These are phyloP conservation scores for Tenebrosternarchus preto DNA, from an alignment of 2,113 vertebrate species.

Conservation along the genomic window DNA sequence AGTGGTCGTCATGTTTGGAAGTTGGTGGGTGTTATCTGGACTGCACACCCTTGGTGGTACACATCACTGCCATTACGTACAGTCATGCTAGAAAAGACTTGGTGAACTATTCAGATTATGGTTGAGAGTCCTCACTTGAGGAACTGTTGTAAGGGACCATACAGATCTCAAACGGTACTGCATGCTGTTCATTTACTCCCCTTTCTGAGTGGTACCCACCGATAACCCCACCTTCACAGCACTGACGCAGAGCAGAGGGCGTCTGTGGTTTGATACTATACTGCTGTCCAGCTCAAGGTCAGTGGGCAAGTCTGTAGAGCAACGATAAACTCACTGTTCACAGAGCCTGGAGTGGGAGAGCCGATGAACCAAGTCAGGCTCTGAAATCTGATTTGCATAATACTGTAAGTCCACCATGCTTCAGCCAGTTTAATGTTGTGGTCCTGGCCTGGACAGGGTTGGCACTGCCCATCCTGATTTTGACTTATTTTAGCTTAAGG, in stretches of 20 bases:
- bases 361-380: not conserved
- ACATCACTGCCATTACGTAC: constrained; percentile 32
- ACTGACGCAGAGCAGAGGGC: not conserved
- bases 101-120: not conserved
- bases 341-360: not conserved
- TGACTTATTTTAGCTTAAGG: constrained; percentile 31
- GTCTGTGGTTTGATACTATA: constrained; percentile 20
- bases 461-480: constrained; percentile 20
- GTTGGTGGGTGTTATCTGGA: constrained; percentile 32
- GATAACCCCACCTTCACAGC: not conserved
- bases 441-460: not conserved
- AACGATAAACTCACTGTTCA: not conserved
- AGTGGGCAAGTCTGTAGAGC: not conserved
- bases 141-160: not conserved
- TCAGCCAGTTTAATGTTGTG: not conserved
- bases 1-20: constrained; percentile 29
- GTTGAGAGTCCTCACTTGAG: not conserved
- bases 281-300: constrained; percentile 3
- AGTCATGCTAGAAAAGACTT: not conserved
- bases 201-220: not conserved
- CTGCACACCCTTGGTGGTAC: constrained; percentile 30
- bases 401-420: not conserved
- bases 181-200: not conserved
- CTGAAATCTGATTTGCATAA: constrained; percentile 8
- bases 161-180: not conserved